These are phyloP conservation scores for Dromiciops gliroides DNA, from an alignment of 2,113 vertebrate species.

Conservation along the genomic window DNA sequence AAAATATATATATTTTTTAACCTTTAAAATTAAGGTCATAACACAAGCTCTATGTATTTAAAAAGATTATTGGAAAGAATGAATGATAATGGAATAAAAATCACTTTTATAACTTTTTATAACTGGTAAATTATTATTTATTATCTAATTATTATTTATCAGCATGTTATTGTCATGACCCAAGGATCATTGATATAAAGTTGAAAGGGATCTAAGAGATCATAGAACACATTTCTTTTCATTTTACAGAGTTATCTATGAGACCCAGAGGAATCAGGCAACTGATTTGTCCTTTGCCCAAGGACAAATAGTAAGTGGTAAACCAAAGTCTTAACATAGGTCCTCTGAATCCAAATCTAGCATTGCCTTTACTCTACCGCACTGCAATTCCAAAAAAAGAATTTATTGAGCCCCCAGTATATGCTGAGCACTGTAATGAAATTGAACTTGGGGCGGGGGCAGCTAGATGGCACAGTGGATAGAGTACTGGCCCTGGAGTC, in stretches of 20 bases:
- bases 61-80: neutral
- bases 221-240: neutral
- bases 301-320: neutral
- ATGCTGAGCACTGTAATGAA: neutral
- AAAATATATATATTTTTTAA: neutral
- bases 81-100: neutral
- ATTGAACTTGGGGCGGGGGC: neutral
- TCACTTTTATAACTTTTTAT: neutral
- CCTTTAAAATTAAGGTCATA: neutral
- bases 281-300: too few relatives aligned
- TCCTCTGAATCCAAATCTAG: neutral
- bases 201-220: neutral
- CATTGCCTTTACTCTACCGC: neutral
- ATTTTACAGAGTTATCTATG: neutral
- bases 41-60: neutral
- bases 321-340: neutral
- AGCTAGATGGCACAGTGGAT: too few relatives aligned
- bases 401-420: neutral
- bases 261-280: neutral
- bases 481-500: too few relatives aligned
- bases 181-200: neutral
- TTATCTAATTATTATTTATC: too few relatives aligned
- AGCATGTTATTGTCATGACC: neutral
- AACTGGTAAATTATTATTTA: too few relatives aligned
- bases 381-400: neutral